Percentiles rank a stretch among this genome's conserved stretches.
Evolutionary conservation across 2,113 vertebrate genomes (phyloP).

Genomic region (Cranoglanis bouderius): DNA sequence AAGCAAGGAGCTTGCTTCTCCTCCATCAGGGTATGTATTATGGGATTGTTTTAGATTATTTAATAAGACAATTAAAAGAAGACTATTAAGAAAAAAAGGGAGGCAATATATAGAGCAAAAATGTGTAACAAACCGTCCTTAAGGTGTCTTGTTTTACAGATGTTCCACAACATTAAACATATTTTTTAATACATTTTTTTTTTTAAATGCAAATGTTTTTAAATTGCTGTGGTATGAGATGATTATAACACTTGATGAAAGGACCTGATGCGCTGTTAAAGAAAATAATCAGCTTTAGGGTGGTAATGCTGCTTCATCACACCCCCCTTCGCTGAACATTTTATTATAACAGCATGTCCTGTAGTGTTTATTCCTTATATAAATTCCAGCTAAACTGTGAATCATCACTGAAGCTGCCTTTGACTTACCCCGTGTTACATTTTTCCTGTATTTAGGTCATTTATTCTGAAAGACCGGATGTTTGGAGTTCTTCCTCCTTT

Average conservation of each 20-base stretch:
- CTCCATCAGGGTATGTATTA: conserved; percentile 41
- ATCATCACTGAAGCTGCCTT: neutral
- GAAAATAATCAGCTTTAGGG: neutral
- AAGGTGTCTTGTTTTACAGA: neutral
- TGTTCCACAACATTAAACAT: neutral
- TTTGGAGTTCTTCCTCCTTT: conserved; percentile 34
- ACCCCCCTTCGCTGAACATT: neutral
- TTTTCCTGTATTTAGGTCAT: conserved; percentile 43
- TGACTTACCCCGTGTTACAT: neutral
- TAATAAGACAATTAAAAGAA: neutral
- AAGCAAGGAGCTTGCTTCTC: conserved; percentile 32
- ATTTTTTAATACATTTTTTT: too few relatives aligned
- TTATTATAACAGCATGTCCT: neutral
- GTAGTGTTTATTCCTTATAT: neutral
- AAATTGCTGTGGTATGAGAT: neutral
- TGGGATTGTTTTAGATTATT: neutral
- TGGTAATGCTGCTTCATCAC: neutral
- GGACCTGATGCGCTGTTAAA: neutral
- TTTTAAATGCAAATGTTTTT: too few relatives aligned
- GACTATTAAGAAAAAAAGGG: neutral
- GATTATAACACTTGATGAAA: neutral
- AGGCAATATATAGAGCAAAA: neutral
- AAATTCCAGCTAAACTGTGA: neutral
- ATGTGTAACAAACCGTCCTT: neutral
- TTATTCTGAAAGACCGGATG: conserved; percentile 53